Percentiles rank a stretch among this genome's conserved stretches.
Conservation (phyloP, 64 coral and sea anemone genomes). For the Porites australiensis region DNA sequence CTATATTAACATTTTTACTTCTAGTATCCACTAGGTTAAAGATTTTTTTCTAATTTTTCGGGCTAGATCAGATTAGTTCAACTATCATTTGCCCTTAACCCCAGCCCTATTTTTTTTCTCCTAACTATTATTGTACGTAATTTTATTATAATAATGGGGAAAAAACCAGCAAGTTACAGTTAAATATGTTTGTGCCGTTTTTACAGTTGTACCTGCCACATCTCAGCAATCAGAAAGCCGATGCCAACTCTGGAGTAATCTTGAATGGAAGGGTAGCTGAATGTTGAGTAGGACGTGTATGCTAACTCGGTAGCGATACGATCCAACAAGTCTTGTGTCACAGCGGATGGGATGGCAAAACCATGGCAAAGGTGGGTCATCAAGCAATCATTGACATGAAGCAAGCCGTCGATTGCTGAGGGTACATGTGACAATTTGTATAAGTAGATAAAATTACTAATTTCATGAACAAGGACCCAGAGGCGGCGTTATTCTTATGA, state of each 20-base stretch:
- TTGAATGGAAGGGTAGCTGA: constrained; percentile 60
- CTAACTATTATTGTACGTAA: too few species aligned
- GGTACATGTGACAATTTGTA: neutral
- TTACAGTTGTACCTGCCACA: constrained; percentile 70
- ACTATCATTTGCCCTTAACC: too few species aligned
- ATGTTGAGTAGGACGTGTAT: constrained; percentile 37
- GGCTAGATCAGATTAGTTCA: too few species aligned
- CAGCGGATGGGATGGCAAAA: constrained; percentile 52
- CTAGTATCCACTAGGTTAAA: too few species aligned
- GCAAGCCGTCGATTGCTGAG: constrained; percentile 25
- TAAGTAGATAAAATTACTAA: too few species aligned
- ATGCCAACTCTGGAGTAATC: constrained; percentile 79
- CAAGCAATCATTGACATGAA: constrained; percentile 74
- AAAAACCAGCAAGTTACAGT: too few species aligned
- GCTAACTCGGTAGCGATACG: constrained; percentile 58
- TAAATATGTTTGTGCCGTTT: neutral
- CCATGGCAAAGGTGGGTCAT: constrained; percentile 71
- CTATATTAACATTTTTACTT: too few species aligned
- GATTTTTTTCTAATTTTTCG: too few species aligned
- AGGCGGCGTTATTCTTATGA: too few species aligned
- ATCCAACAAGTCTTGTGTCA: constrained; percentile 55
- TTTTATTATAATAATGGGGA: too few species aligned
- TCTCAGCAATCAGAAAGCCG: constrained; percentile 91
- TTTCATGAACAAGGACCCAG: too few species aligned
- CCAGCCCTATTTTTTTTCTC: too few species aligned